Percentiles rank a stretch among this genome's conserved stretches.
phyloP scores from a whole-genome alignment of 1,140 invertebrate species.

The Eulimnadia texana region DNA sequence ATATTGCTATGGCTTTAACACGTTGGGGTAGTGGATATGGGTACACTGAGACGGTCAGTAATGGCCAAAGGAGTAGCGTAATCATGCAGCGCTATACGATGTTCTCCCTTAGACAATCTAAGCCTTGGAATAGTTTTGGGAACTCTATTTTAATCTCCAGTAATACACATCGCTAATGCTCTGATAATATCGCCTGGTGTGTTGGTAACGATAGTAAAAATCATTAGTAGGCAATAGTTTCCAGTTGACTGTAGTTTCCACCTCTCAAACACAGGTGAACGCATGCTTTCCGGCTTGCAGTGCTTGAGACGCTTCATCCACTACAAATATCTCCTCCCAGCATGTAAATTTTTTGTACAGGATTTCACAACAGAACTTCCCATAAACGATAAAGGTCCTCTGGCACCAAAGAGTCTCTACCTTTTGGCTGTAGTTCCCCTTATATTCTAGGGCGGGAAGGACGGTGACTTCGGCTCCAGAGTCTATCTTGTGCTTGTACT shows the following conservation, averaged over 20 bases:
- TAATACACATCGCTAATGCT: no score
- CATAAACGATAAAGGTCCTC: not conserved
- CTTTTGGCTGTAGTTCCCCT: not conserved
- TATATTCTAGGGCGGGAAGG: not conserved
- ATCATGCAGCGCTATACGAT: not conserved
- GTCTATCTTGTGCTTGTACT: not conserved
- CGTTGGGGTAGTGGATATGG: not conserved
- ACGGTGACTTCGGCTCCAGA: constrained; percentile 2
- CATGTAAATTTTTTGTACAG: not conserved
- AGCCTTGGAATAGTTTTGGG: not conserved
- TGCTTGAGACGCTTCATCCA: not conserved
- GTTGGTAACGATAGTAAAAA: no score
- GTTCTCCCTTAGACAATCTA: not conserved
- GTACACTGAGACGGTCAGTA: constrained; percentile 1
- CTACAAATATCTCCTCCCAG: not conserved
- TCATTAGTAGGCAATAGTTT: no score
- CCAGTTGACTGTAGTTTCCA: not conserved
- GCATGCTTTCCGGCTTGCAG: not conserved
- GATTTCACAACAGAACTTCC: not conserved
- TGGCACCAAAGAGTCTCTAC: not conserved
- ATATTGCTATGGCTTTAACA: constrained; percentile 23
- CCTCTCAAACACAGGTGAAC: not conserved
- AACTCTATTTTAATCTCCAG: not conserved
- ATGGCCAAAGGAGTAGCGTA: constrained; percentile 5
- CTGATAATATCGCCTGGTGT: no score